A percentile compares a stretch with the other conserved stretches of the same genome.
Evolutionary conservation across 2,888 invertebrate species (phyloP).

Genomic region (Tiliacea aurago): DNA sequence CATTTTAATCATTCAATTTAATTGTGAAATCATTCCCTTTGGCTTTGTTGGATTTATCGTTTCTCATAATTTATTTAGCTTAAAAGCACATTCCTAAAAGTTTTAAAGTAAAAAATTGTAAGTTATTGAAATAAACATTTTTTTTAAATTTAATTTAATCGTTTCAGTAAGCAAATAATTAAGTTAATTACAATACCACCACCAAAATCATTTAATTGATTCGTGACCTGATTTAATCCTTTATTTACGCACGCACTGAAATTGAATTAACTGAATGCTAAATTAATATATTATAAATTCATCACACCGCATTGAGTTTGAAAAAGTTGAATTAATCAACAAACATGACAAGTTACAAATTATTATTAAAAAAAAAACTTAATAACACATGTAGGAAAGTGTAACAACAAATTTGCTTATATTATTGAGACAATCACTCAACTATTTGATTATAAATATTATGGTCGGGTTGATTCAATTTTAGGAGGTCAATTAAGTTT

Average conservation of each 20-base stretch:
- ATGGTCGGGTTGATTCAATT: not conserved
- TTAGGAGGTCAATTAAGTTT: not conserved
- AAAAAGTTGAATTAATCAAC: constrained; percentile 50
- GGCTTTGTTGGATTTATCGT: not conserved
- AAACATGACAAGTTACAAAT: constrained; percentile 49
- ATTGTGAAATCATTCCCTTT: not conserved
- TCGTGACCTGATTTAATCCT: constrained; percentile 48
- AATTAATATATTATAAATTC: constrained; percentile 17
- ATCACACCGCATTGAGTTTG: constrained; percentile 5
- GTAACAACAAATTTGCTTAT: constrained; percentile 30
- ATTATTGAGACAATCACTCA: constrained; percentile 43
- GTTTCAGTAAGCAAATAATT: constrained; percentile 25
- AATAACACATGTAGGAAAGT: constrained; percentile 8
- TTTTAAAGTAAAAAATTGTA: too few species aligned
- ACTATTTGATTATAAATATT: constrained; percentile 24
- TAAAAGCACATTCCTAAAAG: too few species aligned
- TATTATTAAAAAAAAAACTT: constrained; percentile 24
- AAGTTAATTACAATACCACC: constrained; percentile 15
- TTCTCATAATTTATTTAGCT: too few species aligned
- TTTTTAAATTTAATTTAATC: too few species aligned
- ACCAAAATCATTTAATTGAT: constrained; percentile 26
- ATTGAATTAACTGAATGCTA: constrained; percentile 27
- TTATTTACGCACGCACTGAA: constrained; percentile 27
- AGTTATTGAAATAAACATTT: too few species aligned
- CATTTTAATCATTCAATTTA: constrained; percentile 9